phyloP scores from a whole-genome alignment of 2,888 invertebrate species.

The Macrosoma leucophasiata region DNA sequence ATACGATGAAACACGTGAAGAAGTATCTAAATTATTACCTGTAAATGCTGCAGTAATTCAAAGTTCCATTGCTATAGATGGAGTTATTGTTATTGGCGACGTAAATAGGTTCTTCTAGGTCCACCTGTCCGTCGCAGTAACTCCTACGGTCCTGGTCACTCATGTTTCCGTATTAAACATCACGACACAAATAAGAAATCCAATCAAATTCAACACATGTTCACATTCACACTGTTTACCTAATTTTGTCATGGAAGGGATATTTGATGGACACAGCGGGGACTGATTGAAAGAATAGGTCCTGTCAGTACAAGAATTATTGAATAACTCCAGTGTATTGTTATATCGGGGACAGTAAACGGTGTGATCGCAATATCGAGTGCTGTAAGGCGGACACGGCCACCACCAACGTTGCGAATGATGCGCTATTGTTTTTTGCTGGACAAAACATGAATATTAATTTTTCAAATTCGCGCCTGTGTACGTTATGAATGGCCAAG shows the following conservation, averaged over 20 bases:
- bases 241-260: constrained; percentile 19
- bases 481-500: too few species aligned
- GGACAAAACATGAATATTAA: constrained; percentile 68
- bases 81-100: constrained; percentile 63
- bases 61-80: constrained; percentile 74
- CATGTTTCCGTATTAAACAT: constrained; percentile 38
- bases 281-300: constrained; percentile 29
- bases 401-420: constrained; percentile 46
- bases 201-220: constrained; percentile 30
- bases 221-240: constrained; percentile 29
- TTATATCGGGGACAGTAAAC: constrained; percentile 64
- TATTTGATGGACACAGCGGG: constrained; percentile 15
- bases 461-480: constrained; percentile 33
- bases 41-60: constrained; percentile 76
- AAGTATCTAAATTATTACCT: constrained; percentile 39
- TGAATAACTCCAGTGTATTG: constrained; percentile 54
- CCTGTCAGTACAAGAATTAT: constrained; percentile 44
- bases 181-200: constrained; percentile 21
- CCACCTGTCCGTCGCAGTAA: constrained; percentile 52
- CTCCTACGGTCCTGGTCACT: constrained; percentile 57
- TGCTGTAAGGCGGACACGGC: constrained; percentile 47
- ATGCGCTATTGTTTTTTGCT: constrained; percentile 48
- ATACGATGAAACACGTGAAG: neutral
- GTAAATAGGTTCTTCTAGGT: constrained; percentile 51
- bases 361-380: constrained; percentile 59